These are phyloP conservation scores for Nasonia giraulti DNA, from an alignment of 1,140 invertebrate genomes.

Conservation along the genomic window DNA sequence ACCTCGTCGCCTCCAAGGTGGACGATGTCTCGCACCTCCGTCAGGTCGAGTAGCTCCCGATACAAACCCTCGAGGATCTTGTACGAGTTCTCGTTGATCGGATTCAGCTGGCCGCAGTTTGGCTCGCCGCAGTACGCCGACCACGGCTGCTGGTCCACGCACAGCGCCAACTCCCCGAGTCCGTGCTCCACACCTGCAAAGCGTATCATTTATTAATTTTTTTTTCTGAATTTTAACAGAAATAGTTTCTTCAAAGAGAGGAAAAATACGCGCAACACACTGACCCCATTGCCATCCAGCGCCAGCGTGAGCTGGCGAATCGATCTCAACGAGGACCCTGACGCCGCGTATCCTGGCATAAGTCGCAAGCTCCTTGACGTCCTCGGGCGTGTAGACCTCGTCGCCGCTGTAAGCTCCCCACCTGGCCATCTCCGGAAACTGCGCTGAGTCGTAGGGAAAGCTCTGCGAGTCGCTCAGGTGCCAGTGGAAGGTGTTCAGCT, in stretches of 20 bases:
- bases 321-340: slow-evolving; percentile 87
- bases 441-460: slow-evolving; percentile 84
- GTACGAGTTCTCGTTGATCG: slow-evolving; percentile 84
- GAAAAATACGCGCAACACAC: background rate
- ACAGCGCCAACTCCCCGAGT: slow-evolving; percentile 82
- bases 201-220: background rate
- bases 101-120: slow-evolving; percentile 90
- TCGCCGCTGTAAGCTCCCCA: slow-evolving; percentile 82
- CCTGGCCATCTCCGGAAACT: slow-evolving; percentile 84
- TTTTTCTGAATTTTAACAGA: background rate
- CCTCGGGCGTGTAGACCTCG: slow-evolving; percentile 82
- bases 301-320: slow-evolving; percentile 89
- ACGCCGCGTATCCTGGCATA: slow-evolving; percentile 85
- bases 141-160: slow-evolving; percentile 85
- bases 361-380: slow-evolving; percentile 81
- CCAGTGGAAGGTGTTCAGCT: slow-evolving; percentile 92
- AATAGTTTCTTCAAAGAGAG: background rate
- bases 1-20: slow-evolving; percentile 93
- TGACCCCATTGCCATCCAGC: slow-evolving; percentile 88
- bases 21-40: slow-evolving; percentile 77
- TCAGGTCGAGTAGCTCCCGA: slow-evolving; percentile 69
- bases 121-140: slow-evolving; percentile 85
- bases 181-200: slow-evolving; percentile 74
- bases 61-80: slow-evolving; percentile 81
- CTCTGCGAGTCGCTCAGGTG: slow-evolving; percentile 90